These are phyloP conservation scores for Mola mola DNA, from an alignment of 2,113 vertebrate genomes.

Conservation along the genomic window DNA sequence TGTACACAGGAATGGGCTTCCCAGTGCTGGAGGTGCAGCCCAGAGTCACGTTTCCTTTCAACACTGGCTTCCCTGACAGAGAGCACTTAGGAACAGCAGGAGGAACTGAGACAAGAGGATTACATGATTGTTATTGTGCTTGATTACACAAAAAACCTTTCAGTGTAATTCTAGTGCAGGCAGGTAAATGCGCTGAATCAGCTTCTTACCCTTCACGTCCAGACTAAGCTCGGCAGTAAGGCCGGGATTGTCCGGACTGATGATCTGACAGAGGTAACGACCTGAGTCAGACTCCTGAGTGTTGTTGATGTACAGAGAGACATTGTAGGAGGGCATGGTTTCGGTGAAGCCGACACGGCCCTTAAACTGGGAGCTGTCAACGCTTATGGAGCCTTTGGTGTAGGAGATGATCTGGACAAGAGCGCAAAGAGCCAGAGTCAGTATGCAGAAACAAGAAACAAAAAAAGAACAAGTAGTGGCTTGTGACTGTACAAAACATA, in stretches of 20 bases:
- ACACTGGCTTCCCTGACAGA: constrained; percentile 74
- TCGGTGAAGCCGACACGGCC: constrained; percentile 77
- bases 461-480: too few relatives aligned
- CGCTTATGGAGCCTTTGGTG: constrained; percentile 27
- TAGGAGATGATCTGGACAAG: constrained; percentile 82
- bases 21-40: constrained; percentile 85
- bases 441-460: background rate
- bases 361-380: constrained; percentile 54
- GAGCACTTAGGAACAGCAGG: constrained; percentile 85
- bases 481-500: too few relatives aligned
- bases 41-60: constrained; percentile 88
- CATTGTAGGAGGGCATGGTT: constrained; percentile 67
- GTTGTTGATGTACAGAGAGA: constrained; percentile 86
- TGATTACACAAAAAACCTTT: too few relatives aligned
- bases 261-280: constrained; percentile 83
- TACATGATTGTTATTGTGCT: background rate
- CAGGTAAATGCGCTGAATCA: too few relatives aligned
- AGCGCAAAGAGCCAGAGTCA: background rate
- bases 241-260: constrained; percentile 4
- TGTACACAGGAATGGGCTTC: constrained; percentile 85
- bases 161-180: too few relatives aligned
- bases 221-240: constrained; percentile 68
- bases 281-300: constrained; percentile 86
- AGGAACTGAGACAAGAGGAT: constrained; percentile 80
- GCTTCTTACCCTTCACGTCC: constrained; percentile 81